Evolutionary conservation across 2,113 vertebrate genomes (phyloP).

Genomic region (Archilochus colubris): DNA sequence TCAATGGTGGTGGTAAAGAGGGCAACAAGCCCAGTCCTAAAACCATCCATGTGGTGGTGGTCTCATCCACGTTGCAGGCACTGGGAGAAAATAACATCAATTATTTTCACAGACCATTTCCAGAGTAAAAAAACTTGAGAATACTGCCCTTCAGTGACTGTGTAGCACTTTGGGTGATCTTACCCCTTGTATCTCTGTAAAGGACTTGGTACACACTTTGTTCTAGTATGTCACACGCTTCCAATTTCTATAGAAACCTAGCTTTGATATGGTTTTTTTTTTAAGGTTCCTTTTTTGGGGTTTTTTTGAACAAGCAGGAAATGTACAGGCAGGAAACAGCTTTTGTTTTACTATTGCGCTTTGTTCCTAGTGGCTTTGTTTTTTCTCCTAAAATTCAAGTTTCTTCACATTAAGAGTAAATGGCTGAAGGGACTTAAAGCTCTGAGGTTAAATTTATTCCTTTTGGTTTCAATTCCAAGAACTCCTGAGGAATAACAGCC

Average conservation of each 20-base stretch:
- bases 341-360: not conserved
- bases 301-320: not conserved
- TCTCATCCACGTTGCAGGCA: not conserved
- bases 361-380: not conserved
- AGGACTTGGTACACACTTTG: not conserved
- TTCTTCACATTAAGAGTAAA: not conserved
- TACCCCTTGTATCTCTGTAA: not conserved
- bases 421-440: not conserved
- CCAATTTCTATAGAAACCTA: not conserved
- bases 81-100: not conserved
- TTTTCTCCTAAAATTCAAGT: not conserved
- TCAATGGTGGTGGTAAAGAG: not conserved
- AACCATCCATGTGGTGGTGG: not conserved
- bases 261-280: not conserved
- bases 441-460: not conserved
- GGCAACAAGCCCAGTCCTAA: not conserved
- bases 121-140: not conserved
- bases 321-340: not conserved
- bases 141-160: not conserved
- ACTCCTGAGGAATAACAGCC: not conserved
- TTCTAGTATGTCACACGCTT: not conserved
- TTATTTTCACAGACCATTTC: not conserved
- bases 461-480: not conserved
- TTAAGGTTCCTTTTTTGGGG: too few species aligned
- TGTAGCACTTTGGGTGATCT: not conserved